These are phyloP conservation scores for Apostichopus leukothele DNA, from an alignment of 53 echinoderm and acorn worm genomes.

Conservation along the genomic window DNA sequence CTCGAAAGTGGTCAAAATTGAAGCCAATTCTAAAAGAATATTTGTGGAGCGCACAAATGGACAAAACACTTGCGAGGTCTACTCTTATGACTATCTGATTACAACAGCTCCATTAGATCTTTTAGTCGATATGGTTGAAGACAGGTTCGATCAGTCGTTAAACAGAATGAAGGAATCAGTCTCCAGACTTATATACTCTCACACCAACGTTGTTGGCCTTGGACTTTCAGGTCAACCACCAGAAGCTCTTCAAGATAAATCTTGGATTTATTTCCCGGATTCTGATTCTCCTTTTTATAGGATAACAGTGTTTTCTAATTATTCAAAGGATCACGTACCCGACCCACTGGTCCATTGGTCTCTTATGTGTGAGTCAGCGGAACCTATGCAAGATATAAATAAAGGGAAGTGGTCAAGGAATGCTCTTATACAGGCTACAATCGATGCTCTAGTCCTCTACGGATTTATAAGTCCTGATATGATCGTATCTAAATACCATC, in stretches of 20 bases:
- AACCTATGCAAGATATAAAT: conserved; percentile 6
- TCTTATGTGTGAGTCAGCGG: conserved; percentile 57
- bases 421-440: conserved; percentile 18
- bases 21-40: conserved; percentile 31
- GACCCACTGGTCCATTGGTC: conserved; percentile 44
- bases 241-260: conserved; percentile 39
- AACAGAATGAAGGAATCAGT: not conserved
- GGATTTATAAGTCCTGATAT: conserved; percentile 49
- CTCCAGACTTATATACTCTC: conserved; percentile 47
- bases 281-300: conserved; percentile 58
- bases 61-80: not conserved
- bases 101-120: conserved; percentile 48
- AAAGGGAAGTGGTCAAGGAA: conserved; percentile 5
- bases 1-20: conserved; percentile 30
- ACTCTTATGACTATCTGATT: conserved; percentile 35
- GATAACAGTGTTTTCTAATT: conserved; percentile 55
- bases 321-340: conserved; percentile 56
- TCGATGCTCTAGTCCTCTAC: conserved; percentile 46
- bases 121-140: not conserved
- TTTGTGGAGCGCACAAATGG: not conserved
- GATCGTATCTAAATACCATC: conserved; percentile 55
- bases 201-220: conserved; percentile 57
- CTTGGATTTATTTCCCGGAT: conserved; percentile 63
- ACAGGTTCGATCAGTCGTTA: not conserved
- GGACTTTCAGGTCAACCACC: conserved; percentile 56